Percentiles rank a stretch among this genome's conserved stretches.
Evolutionary conservation across 2,113 vertebrate genomes (phyloP).

Genomic region (Axis porcinus): DNA sequence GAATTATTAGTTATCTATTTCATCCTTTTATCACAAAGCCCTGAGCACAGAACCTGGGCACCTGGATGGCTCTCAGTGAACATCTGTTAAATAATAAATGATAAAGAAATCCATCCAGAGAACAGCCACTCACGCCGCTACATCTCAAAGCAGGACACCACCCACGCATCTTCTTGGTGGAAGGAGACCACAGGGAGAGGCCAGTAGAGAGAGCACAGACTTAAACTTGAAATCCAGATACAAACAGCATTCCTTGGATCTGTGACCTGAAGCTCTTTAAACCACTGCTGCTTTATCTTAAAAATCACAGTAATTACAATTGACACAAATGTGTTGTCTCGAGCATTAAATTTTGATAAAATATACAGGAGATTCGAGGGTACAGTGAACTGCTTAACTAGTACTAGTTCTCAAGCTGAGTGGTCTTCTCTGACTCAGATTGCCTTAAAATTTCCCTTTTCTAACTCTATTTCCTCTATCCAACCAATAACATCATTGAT

Average conservation of each 20-base stretch:
- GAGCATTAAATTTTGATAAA: not conserved
- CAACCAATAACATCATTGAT: not conserved
- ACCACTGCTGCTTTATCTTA: not conserved
- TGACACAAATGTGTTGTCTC: not conserved
- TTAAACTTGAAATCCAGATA: not conserved
- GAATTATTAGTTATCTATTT: not conserved
- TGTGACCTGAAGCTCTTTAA: not conserved
- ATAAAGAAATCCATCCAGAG: not conserved
- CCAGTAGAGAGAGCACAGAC: not conserved
- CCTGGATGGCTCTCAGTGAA: not conserved
- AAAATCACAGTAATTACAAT: not conserved
- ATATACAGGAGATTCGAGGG: not conserved
- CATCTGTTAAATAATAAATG: not conserved
- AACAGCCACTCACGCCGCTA: not conserved
- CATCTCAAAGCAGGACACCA: not conserved
- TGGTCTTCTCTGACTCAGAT: not conserved
- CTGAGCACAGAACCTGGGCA: not conserved
- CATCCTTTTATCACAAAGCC: not conserved
- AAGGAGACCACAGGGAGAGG: not conserved
- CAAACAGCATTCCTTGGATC: not conserved
- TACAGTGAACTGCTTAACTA: not conserved
- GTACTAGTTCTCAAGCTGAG: not conserved
- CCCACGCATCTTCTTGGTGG: not conserved
- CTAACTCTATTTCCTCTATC: not conserved
- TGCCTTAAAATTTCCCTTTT: not conserved